A percentile compares a stretch with the other conserved stretches of the same genome.
Evolutionary conservation across 2,797 vertebrate species (phyloP).

Genomic region (Darevskia nairensis): DNA sequence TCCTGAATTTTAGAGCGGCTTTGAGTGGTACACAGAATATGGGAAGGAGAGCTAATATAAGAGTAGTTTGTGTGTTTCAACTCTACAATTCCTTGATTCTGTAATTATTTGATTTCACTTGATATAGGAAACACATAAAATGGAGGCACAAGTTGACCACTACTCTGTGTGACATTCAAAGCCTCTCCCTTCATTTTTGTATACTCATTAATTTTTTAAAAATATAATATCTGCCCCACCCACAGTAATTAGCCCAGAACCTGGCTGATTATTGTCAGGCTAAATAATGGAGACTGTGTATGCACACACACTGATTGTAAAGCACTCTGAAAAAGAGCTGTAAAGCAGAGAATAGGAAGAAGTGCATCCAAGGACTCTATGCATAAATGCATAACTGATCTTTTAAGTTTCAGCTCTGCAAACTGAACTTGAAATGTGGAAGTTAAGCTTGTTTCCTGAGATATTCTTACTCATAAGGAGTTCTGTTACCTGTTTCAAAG

Average conservation of each 20-base stretch:
- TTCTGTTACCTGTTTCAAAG: background rate
- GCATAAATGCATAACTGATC: background rate
- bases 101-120: too few relatives aligned
- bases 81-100: too few relatives aligned
- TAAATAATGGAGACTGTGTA: background rate
- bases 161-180: background rate
- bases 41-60: background rate
- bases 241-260: background rate
- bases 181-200: background rate
- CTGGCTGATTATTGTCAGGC: background rate
- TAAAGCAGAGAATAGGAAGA: background rate
- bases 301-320: too few relatives aligned
- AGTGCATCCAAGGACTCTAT: background rate
- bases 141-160: too few relatives aligned
- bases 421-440: background rate
- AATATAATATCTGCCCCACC: background rate
- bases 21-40: background rate
- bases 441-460: background rate
- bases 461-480: background rate
- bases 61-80: background rate
- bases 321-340: background rate
- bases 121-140: background rate
- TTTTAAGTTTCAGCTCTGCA: background rate
- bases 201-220: background rate
- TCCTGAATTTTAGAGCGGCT: background rate